A percentile compares a stretch with the other conserved stretches of the same genome.
Conservation (phyloP, 2,797 vertebrate species). For the Spheniscus humboldti region DNA sequence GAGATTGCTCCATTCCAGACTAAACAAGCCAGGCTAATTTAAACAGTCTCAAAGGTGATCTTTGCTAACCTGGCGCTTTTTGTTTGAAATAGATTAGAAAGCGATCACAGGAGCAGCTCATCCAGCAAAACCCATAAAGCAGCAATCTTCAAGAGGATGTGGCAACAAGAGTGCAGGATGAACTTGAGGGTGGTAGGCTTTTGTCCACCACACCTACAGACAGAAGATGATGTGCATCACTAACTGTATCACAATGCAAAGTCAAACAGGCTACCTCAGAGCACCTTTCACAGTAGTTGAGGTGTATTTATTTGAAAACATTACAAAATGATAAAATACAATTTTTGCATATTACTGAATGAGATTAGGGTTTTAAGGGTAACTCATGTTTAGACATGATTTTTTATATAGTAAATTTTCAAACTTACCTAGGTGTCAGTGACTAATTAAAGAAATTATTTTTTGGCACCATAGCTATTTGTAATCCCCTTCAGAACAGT, state of each 20-base stretch:
- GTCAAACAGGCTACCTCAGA: neutral
- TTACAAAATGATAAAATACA: neutral
- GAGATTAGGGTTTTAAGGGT: neutral
- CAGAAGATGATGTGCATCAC: neutral
- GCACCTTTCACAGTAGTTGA: neutral
- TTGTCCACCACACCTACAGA: neutral
- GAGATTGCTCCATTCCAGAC: neutral
- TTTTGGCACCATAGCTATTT: neutral
- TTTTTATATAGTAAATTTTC: neutral
- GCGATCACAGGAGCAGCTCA: neutral
- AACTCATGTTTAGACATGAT: neutral
- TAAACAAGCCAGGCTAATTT: neutral
- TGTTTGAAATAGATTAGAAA: neutral
- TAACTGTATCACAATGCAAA: neutral
- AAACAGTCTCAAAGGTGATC: neutral
- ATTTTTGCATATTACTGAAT: neutral
- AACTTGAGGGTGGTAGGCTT: neutral
- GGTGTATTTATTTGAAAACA: neutral
- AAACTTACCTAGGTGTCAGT: neutral
- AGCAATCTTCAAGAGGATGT: neutral
- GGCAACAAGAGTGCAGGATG: neutral
- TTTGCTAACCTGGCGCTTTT: neutral
- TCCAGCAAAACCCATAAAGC: neutral
- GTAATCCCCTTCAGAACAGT: neutral
- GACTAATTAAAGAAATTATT: neutral